Conservation (phyloP, 2,113 vertebrate genomes). For the Oreochromis niloticus region DNA sequence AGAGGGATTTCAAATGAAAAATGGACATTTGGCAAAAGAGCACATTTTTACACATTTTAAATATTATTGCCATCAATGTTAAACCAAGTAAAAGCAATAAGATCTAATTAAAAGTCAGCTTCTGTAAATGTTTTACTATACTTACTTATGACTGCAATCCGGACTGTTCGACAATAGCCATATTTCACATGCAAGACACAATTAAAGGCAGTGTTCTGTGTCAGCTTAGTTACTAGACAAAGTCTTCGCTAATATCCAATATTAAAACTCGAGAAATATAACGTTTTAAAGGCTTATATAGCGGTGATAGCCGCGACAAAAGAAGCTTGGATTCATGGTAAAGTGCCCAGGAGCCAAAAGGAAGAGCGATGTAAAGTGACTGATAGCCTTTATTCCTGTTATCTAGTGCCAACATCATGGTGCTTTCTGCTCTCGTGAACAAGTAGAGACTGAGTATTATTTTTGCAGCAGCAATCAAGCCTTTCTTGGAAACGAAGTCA, state of each 20-base stretch:
- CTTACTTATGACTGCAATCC: not conserved
- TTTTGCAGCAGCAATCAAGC: not conserved
- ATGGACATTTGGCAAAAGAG: not conserved
- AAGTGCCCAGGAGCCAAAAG: not conserved
- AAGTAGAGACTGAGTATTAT: not conserved
- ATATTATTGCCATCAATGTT: conserved; percentile 8
- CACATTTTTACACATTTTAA: conserved; percentile 15
- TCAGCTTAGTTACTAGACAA: not conserved
- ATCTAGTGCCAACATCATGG: not conserved
- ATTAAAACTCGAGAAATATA: not conserved
- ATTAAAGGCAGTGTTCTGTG: not conserved
- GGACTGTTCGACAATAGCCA: not conserved
- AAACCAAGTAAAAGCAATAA: not conserved
- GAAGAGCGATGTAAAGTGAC: not conserved
- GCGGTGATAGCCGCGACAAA: not conserved
- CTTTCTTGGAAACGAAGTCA: not conserved
- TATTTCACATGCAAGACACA: not conserved
- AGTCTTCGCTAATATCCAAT: not conserved
- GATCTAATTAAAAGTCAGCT: not conserved
- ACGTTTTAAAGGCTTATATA: not conserved
- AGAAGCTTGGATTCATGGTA: not conserved
- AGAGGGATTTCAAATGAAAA: conserved; percentile 33
- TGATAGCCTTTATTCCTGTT: not conserved
- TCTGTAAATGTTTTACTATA: not conserved
- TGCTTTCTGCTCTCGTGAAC: not conserved